phyloP scores from a whole-genome alignment of 2,797 vertebrate genomes.

The Acipenser ruthenus region DNA sequence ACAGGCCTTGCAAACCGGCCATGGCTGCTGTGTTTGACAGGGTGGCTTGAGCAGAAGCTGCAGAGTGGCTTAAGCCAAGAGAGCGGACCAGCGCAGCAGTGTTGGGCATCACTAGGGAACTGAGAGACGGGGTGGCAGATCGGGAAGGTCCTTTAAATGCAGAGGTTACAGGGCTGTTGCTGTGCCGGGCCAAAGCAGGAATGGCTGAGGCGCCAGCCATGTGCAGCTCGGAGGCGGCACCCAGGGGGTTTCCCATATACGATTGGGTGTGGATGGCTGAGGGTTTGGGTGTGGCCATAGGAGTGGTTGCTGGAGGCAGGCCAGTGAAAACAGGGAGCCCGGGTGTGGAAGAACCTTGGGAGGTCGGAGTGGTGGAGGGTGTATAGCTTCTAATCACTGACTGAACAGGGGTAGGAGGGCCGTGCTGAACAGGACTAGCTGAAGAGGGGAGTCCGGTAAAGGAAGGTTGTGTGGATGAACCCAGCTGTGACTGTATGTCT shows the following conservation, averaged over 20 bases:
- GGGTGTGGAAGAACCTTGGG: conserved; percentile 60
- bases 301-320: conserved; percentile 42
- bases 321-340: conserved; percentile 56
- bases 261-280: conserved; percentile 34
- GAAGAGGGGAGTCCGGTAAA: conserved; percentile 59
- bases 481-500: conserved; percentile 58
- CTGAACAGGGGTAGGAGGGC: conserved; percentile 42
- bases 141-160: conserved; percentile 84
- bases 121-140: conserved; percentile 64
- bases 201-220: conserved; percentile 1
- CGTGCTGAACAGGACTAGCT: conserved; percentile 49
- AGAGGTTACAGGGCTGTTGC: conserved; percentile 79
- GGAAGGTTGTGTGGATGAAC: conserved; percentile 45
- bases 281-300: conserved; percentile 48
- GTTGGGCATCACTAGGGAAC: conserved; percentile 63
- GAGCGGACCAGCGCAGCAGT: conserved; percentile 57
- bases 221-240: conserved; percentile 38
- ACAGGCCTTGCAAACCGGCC: conserved; percentile 64
- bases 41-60: conserved; percentile 68
- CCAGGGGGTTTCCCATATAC: conserved; percentile 28
- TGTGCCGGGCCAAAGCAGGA: conserved; percentile 45
- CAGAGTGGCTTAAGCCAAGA: conserved; percentile 57
- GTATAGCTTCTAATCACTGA: conserved; percentile 77
- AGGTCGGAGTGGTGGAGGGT: conserved; percentile 58
- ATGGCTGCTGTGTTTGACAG: conserved; percentile 66